Evolutionary conservation across 2,797 vertebrate species (phyloP), one percentile per base, ranked within the genome.

Genomic region (Poeciliopsis presidionis): DNA sequence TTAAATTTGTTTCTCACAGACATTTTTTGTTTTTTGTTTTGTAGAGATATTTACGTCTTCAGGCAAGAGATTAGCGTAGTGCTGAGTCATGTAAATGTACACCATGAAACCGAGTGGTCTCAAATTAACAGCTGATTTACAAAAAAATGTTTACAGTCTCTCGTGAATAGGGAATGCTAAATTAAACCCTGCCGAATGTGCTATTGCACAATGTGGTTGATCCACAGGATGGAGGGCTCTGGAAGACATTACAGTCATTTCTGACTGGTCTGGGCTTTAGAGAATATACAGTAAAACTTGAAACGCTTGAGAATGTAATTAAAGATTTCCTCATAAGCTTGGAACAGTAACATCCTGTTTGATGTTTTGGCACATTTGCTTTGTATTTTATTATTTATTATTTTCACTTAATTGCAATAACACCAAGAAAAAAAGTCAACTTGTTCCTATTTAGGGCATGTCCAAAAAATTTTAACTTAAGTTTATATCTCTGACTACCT

Each of bases 21-120:
- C 71, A 85, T 36, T 73, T 59, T 57, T 55, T 55, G 3, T 22
- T 53, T 14, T 41, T 41, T 41, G 7, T 82, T 77, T 77, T 77
- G 78, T 61, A 59, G 47, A 87, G 88, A 79, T 81, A 85, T 90
- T 90, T 90, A 77, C 74, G 41, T 85, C 71, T 81, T 86, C 73
- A 75, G 83, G 84, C 82, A n/a, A 69, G 65, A 83, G 82, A 84
- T 80, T 41, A 78, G 39, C 78, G 59, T 22, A 72, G 74, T 47
- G 84, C 41, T 59, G 41, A 71, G 55, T 53, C 82, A 77, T 85
- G 63, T 77, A 84, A 90, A 75, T 79, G 53, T 49, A 76, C 55
- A 76, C 73, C 80, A 71, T 80, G 51, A 82, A 85, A 82, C 73
- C 71, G 69, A 84, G 69, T 45, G 43, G 74, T 78, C 73, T 88